These are phyloP conservation scores for Palythoa grandiflora DNA, from an alignment of 92 coral and sea anemone species.

Conservation along the genomic window DNA sequence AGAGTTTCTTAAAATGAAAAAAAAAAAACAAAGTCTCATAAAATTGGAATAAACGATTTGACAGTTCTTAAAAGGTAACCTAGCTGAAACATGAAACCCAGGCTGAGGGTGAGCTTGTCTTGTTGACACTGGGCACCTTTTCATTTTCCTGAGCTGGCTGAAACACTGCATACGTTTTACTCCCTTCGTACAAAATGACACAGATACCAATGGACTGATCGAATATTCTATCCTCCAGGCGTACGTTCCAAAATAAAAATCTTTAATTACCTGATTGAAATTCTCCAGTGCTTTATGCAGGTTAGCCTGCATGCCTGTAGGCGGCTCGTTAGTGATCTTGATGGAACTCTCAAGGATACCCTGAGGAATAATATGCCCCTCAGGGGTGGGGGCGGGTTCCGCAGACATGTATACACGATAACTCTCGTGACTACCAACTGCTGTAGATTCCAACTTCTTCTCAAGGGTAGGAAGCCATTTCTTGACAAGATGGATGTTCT, in stretches of 20 bases:
- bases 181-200: too few species aligned
- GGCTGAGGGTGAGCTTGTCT: too few species aligned
- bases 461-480: slow-evolving; percentile 98
- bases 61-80: too few species aligned
- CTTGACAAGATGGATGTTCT: slow-evolving; percentile 98
- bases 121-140: too few species aligned
- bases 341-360: slow-evolving; percentile 97
- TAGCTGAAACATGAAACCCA: too few species aligned
- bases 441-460: slow-evolving; percentile 95
- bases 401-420: slow-evolving; percentile 99
- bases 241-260: not conserved
- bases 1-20: too few species aligned
- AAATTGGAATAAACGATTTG: too few species aligned
- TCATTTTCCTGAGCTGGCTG: too few species aligned
- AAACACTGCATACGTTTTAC: too few species aligned
- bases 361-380: slow-evolving; percentile 92
- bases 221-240: too few species aligned
- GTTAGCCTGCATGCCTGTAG: slow-evolving; percentile 98
- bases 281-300: slow-evolving; percentile 94
- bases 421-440: slow-evolving; percentile 92
- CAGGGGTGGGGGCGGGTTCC: slow-evolving; percentile 96
- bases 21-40: too few species aligned
- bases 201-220: too few species aligned
- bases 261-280: slow-evolving; percentile 84
- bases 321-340: slow-evolving; percentile 99